Base-by-base conservation (phyloP, 2,888 invertebrate species). In the Cheilosia scutellata region DNA sequence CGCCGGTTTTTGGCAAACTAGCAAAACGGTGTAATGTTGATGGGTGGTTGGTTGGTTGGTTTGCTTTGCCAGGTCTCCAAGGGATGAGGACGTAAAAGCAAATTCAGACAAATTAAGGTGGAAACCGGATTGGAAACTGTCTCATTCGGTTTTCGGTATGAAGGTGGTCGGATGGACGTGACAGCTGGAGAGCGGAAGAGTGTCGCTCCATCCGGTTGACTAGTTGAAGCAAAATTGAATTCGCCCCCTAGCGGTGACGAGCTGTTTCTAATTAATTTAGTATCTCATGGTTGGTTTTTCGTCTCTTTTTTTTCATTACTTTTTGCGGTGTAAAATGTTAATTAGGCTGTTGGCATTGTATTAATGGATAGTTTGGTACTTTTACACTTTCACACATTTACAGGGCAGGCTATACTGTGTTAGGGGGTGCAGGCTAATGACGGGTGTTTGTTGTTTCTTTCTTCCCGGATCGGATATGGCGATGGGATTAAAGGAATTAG, bases 91-190 rank as follows among this genome's bases (percentile, higher is more conserved):
- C 13, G 37, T 44, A 65, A 53, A 58, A 40, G 51, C 31, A 51
- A 71, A 71, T 63, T 33, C 57, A 70, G 70, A 70, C 78, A 78
- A 78, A 78, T 71, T 71, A 57, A 78, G 63, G 70, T 70, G 49
- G 55, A 49, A 78, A 47, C 60, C 70, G 20, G 63, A 70, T 62
- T 77, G 53, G 25, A 29, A 42, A 6, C 55, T 63, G 57, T 63
- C 44, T 66, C 49, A 47, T 75, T 75, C 40, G 65, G 58, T 49
- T 49, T 40, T 20, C 3, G 27, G 44, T 31, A 47, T n/a, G 70
- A 13, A 25, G 25, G 9, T 42, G 51, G 29, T 47, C 31, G 75
- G 65, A 33, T 40, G 58, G 42, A 42, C 53, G 31, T 53, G 51
- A 72, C 72, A 62, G 62, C 53, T 33, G 74, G 53, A 20, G 63